Base-by-base conservation (phyloP, 2,797 vertebrate species). In the Danio albolineatus region DNA sequence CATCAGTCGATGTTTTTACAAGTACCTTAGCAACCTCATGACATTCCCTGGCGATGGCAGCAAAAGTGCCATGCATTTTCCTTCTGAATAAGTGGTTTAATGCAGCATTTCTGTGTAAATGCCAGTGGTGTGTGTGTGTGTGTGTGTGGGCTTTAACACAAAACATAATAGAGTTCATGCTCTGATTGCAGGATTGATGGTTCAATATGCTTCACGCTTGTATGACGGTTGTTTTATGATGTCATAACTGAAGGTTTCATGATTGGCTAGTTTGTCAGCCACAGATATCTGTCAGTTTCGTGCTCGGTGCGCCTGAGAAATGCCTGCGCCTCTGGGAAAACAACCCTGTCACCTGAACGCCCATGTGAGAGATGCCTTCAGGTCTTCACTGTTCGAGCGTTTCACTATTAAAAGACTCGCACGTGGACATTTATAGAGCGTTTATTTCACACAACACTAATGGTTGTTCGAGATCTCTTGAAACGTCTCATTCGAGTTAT, bases 231-330 rank as follows among this genome's bases (percentile, higher is more conserved):
- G 73, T 70, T 54, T 65, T 65, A 65, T 76, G 61, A 76, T 54
- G 60, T 65, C 49, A 76, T 76, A 76, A 44, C 36, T 44, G 39
- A 56, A 44, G 38, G 14, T 49, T 53, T 49, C 38, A 44, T 17
- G 73, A 76, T 76, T 66, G 73, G 61, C 17, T 65, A 44, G 38
- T 64, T 61, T 76, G 59, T 76, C 59, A 75, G 46, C 59, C 13
- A 6, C 38, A 10, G 48, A 64, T 54, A 51, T 49, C 44, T 28
- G 38, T 64, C 73, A 10, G 59, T 13, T 16, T 64, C 4, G 13
- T 7, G 60, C 48, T 17, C 28, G 60, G 65, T 38, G 41, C n/a
- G 38, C 17, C 17, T 65, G 61, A 65, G 38, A 74, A 74, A 56
- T 49, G 69, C 53, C 38, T 66, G 49, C 21, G 10, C 16, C 39